A percentile compares a stretch with the other conserved stretches of the same genome.
These are phyloP conservation scores for Caranx ignobilis DNA, from an alignment of 2,113 vertebrate species.

Conservation along the genomic window DNA sequence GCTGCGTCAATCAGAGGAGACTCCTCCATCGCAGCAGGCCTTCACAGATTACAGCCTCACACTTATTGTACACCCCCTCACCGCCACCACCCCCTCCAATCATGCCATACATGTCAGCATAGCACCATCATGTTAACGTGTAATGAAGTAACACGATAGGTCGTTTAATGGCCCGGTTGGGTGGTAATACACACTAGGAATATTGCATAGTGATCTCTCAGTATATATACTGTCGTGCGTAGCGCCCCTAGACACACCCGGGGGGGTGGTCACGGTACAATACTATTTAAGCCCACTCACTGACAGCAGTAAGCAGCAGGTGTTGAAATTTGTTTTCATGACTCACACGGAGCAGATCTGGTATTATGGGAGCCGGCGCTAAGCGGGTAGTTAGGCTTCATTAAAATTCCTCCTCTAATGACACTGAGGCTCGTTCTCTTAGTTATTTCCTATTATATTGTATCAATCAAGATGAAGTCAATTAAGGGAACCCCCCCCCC, in stretches of 20 bases:
- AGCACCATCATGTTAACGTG: slow-evolving; percentile 39
- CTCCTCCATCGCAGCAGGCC: slow-evolving; percentile 32
- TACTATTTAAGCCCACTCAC: slow-evolving; percentile 39
- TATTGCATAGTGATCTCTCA: slow-evolving; percentile 23
- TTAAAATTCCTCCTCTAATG: slow-evolving; percentile 67
- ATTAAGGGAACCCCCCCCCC: neutral
- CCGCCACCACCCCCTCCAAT: neutral
- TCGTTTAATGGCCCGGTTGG: neutral
- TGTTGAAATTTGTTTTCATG: slow-evolving; percentile 58
- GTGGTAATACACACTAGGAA: slow-evolving; percentile 28
- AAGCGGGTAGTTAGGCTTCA: slow-evolving; percentile 42
- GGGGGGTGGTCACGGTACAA: slow-evolving; percentile 46
- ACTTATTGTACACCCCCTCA: slow-evolving; percentile 12
- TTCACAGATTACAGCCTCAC: slow-evolving; percentile 30
- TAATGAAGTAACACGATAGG: slow-evolving; percentile 53
- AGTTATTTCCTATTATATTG: slow-evolving; percentile 27
- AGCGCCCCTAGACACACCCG: slow-evolving; percentile 2
- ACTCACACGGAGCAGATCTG: slow-evolving; percentile 18
- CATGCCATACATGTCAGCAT: slow-evolving; percentile 28
- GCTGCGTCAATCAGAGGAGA: slow-evolving; percentile 52
- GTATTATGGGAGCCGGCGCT: slow-evolving; percentile 11
- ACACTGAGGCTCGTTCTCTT: slow-evolving; percentile 21
- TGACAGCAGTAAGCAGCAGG: slow-evolving; percentile 60
- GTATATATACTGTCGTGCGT: slow-evolving; percentile 15
- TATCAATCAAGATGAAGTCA: neutral